These are phyloP conservation scores for Parthenolecanium corni DNA, from an alignment of 2,888 invertebrate species.

Conservation along the genomic window DNA sequence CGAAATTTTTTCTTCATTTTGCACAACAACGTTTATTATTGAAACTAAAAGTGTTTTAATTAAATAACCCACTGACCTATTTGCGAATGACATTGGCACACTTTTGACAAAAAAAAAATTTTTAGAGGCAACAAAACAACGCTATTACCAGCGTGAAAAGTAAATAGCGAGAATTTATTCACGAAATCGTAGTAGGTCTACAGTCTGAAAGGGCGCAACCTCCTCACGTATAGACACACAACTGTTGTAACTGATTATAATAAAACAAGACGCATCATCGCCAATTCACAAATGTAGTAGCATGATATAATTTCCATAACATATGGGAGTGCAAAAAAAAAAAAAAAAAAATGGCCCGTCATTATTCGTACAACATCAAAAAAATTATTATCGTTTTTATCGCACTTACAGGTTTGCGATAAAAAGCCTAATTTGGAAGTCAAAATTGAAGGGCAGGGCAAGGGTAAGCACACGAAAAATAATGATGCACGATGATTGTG, in stretches of 20 bases:
- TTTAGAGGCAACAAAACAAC: slow-evolving; percentile 15
- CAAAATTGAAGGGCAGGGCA: too few relatives aligned
- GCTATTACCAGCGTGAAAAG: slow-evolving; percentile 17
- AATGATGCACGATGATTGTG: too few relatives aligned
- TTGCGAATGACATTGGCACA: slow-evolving; percentile 28
- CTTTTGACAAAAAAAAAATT: slow-evolving; percentile 5
- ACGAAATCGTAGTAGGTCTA: neutral
- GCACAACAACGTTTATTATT: neutral
- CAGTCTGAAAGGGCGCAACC: slow-evolving; percentile 20
- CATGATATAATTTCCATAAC: neutral
- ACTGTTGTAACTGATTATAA: neutral
- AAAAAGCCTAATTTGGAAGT: too few relatives aligned
- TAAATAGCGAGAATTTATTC: slow-evolving; percentile 19
- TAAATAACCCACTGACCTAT: slow-evolving; percentile 29
- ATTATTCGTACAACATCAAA: too few relatives aligned
- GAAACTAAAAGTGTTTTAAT: slow-evolving; percentile 26
- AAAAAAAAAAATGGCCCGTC: neutral
- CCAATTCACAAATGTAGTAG: neutral
- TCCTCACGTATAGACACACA: slow-evolving; percentile 1
- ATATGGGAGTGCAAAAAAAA: neutral
- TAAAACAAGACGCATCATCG: neutral
- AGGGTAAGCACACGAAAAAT: too few relatives aligned
- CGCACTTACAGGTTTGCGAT: too few relatives aligned
- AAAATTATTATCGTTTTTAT: too few relatives aligned
- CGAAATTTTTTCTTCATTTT: neutral